Conservation (phyloP, 2,113 vertebrate species). For the Craseonycteris thonglongyai region DNA sequence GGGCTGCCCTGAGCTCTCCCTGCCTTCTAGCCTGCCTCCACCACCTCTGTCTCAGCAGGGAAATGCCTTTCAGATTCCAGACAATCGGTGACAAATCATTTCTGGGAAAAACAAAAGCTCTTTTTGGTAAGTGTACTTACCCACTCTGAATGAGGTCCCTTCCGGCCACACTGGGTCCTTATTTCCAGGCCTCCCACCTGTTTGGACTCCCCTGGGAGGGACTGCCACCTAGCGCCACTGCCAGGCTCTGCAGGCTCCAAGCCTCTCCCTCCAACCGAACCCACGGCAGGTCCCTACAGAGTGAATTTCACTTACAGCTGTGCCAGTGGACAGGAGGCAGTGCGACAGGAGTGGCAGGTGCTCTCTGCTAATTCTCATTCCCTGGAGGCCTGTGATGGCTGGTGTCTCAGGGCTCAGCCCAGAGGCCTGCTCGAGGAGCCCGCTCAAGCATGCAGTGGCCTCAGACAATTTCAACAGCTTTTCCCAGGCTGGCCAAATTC, state of each 20-base stretch:
- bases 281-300: no score
- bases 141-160: neutral
- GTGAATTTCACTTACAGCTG: neutral
- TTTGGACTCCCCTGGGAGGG: neutral
- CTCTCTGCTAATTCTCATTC: neutral
- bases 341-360: neutral
- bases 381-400: neutral
- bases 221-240: slow-evolving; percentile 20
- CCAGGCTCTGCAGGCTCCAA: neutral
- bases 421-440: neutral
- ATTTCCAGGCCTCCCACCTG: neutral
- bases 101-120: neutral
- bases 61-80: neutral
- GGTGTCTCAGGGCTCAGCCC: neutral
- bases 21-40: neutral
- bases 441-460: neutral
- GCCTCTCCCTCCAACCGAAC: neutral
- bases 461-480: neutral
- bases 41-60: neutral
- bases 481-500: neutral
- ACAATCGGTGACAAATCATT: neutral
- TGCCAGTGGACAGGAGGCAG: neutral
- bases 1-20: neutral
- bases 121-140: neutral
- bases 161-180: neutral